Evolutionary conservation across 2,888 invertebrate genomes (phyloP), one percentile per base, ranked within the genome.

Genomic region (Masnerella sp.): DNA sequence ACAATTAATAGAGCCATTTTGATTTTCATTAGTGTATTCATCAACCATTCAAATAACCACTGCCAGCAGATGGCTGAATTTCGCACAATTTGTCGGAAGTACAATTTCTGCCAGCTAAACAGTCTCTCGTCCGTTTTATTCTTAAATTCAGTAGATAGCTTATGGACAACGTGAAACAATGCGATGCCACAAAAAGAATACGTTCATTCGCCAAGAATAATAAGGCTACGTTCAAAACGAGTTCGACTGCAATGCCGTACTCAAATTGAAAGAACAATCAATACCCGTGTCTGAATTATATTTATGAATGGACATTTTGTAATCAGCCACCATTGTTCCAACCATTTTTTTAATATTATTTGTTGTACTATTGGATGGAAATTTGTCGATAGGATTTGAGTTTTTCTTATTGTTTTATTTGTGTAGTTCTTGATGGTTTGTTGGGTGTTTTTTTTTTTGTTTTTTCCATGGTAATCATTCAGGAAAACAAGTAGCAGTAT

Each of bases 141-240:
- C 67, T 65, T 67, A 67, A 67, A 67, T 58, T 40, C 56, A 20
- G 67, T 54, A 45, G 65, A 65, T 52, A 56, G 65, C 56, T 56
- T 38, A 54, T 51, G 58, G 58, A 67, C 65, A 49, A 32, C 49
- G 36, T 18, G 25, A 67, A 67, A 67, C 65, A 67, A 67, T 67
- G 20, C 65, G 38, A 30, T 20, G 54, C 38, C 30, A 20, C 45
- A 65, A 65, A 65, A 65, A 65, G 45, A 43, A 52, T 14, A 22
- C 49, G 56, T 40, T 54, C 67, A 32, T 40, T 58, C 20, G 56
- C 67, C 54, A 67, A 67, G 56, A 67, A 67, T 56, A 56, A 67
- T 58, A 67, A 47, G 30, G 56, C 67, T 47, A 28, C 40, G 34
- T 30, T 58, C 20, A 28, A 34, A 54, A 38, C 47, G 18, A 11